Evolutionary conservation across 2,888 invertebrate species (phyloP).

Genomic region (Entomobrya multifasciata): DNA sequence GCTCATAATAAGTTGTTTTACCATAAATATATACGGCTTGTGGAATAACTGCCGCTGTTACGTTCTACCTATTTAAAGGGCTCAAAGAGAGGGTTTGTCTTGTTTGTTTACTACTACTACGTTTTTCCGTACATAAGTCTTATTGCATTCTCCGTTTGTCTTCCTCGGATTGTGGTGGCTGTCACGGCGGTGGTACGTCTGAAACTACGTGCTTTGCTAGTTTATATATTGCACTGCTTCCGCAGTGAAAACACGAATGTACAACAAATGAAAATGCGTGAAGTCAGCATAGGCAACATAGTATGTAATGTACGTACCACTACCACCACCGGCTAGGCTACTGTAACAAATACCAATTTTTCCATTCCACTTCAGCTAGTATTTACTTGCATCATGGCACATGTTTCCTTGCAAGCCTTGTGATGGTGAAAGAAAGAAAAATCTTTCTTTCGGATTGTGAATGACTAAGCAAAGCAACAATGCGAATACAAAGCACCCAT

Average conservation of each 20-base stretch:
- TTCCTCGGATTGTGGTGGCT: conserved; percentile 52
- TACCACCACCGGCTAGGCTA: background rate
- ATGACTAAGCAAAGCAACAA: conserved; percentile 22
- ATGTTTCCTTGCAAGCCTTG: conserved; percentile 3
- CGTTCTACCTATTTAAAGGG: conserved; percentile 10
- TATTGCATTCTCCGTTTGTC: conserved; percentile 60
- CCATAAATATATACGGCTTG: conserved; percentile 1
- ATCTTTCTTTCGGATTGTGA: background rate
- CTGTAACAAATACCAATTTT: background rate
- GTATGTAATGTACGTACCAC: background rate
- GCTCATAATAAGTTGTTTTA: conserved; percentile 41
- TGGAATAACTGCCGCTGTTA: background rate
- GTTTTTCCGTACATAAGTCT: conserved; percentile 44
- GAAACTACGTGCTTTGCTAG: no score
- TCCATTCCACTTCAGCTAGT: background rate
- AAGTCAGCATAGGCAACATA: no score
- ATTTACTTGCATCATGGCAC: conserved; percentile 26
- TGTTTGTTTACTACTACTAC: conserved; percentile 52
- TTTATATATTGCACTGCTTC: background rate
- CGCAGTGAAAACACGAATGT: background rate
- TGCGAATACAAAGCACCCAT: background rate
- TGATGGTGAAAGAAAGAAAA: background rate
- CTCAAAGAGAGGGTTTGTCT: conserved; percentile 49
- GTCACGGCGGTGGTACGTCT: background rate
- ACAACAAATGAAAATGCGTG: conserved; percentile 33